phyloP scores from a whole-genome alignment of 2,888 invertebrate genomes.

The Troilus luridus region DNA sequence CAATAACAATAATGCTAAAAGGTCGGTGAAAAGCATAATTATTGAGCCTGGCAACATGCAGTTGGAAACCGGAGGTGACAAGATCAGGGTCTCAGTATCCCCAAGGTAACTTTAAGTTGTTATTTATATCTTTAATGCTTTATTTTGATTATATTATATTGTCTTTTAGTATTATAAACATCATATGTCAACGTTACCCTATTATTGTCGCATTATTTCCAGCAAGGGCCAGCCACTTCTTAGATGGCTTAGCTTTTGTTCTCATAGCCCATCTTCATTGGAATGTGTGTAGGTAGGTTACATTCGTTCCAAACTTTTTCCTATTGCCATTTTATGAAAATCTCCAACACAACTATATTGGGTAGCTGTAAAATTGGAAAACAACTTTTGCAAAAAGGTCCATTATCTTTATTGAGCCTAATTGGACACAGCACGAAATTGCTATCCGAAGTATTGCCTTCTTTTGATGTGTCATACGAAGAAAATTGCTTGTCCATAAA shows the following conservation, averaged over 20 bases:
- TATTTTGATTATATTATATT: neutral
- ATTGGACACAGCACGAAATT: constrained; percentile 1
- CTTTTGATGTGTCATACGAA: neutral
- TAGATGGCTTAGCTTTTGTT: no score
- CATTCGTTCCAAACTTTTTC: neutral
- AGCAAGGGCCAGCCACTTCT: no score
- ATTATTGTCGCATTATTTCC: no score
- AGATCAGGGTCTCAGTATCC: constrained; percentile 68
- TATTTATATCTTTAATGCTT: neutral
- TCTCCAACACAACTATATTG: neutral
- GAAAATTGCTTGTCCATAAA: constrained; percentile 5
- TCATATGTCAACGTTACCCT: neutral
- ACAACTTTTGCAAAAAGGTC: neutral
- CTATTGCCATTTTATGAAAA: neutral
- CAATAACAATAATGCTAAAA: constrained; percentile 61
- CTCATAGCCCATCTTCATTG: neutral
- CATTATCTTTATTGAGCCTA: neutral
- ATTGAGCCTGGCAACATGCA: constrained; percentile 59
- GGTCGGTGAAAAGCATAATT: constrained; percentile 58
- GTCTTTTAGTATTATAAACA: neutral
- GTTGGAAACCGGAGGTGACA: constrained; percentile 68
- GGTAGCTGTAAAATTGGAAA: neutral
- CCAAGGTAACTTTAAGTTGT: constrained; percentile 68
- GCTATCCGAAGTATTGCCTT: neutral
- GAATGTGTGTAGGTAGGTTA: neutral